Evolutionary conservation across 2,113 vertebrate species (phyloP).

Genomic region (Leuciscus idus): DNA sequence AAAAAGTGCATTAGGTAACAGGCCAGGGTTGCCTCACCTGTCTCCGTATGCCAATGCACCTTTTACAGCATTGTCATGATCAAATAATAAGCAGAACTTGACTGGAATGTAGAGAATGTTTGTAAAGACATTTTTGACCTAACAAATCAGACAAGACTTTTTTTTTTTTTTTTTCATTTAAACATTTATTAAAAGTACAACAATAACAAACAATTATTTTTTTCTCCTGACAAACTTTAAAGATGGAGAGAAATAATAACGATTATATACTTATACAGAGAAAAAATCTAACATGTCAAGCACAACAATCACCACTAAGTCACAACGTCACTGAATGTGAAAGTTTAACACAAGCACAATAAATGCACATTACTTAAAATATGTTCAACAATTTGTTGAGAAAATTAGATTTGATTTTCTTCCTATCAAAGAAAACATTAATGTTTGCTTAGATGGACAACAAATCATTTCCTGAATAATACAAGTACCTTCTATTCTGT

Average conservation of each 20-base stretch:
- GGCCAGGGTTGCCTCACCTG: constrained; percentile 46
- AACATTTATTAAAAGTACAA: constrained; percentile 72
- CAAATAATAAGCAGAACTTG: not conserved
- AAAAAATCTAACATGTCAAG: constrained; percentile 66
- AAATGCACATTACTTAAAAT: constrained; percentile 65
- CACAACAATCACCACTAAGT: constrained; percentile 63
- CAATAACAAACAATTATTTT: constrained; percentile 66
- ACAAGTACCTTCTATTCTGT: constrained; percentile 34
- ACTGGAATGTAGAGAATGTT: not conserved
- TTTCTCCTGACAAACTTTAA: constrained; percentile 59
- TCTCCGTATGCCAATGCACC: constrained; percentile 45
- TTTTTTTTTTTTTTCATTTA: constrained; percentile 35
- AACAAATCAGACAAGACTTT: not conserved
- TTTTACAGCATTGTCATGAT: not conserved
- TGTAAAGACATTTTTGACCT: not conserved
- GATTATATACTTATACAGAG: constrained; percentile 64
- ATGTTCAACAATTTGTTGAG: constrained; percentile 64
- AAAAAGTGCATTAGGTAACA: constrained; percentile 33
- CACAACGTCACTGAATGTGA: constrained; percentile 50
- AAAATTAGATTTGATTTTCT: constrained; percentile 53
- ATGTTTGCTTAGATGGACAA: constrained; percentile 35
- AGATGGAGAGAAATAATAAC: constrained; percentile 62
- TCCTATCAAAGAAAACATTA: constrained; percentile 41
- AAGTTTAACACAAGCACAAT: constrained; percentile 60
- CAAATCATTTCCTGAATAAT: constrained; percentile 54